phyloP scores from a whole-genome alignment of 2,113 vertebrate species.

The Bothrops jararaca region DNA sequence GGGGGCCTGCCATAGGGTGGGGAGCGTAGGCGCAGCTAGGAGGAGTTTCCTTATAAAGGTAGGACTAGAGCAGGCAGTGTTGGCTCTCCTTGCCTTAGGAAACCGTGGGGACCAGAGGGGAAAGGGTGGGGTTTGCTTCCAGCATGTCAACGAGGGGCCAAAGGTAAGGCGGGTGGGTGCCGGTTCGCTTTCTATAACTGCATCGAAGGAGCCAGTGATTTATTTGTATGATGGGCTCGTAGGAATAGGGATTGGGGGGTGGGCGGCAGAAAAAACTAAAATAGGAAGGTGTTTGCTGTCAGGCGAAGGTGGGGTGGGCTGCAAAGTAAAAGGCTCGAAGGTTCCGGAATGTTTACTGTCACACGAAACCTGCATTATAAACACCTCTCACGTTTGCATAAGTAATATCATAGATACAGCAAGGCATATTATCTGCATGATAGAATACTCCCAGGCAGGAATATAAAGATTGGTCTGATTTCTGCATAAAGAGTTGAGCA shows the following conservation, averaged over 20 bases:
- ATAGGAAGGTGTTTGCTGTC: background rate
- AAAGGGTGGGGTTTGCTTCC: background rate
- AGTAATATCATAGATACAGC: background rate
- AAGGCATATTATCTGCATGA: background rate
- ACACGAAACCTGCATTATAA: background rate
- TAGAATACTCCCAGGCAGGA: background rate
- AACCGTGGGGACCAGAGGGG: background rate
- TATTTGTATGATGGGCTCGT: background rate
- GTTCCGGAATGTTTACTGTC: background rate
- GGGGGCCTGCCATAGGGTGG: background rate
- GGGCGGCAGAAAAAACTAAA: no score
- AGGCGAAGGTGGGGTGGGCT: background rate
- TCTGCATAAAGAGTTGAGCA: background rate
- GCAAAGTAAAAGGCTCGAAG: background rate
- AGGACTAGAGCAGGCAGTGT: background rate
- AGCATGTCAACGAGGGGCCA: background rate
- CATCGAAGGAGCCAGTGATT: background rate
- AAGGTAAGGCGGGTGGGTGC: background rate
- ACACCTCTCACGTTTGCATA: background rate
- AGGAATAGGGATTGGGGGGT: background rate
- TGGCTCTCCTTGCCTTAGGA: background rate
- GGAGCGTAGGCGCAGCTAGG: slow-evolving; percentile 10
- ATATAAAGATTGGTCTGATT: background rate
- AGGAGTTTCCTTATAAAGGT: background rate
- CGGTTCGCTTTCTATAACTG: background rate